Percentiles rank a stretch among this genome's conserved stretches.
Evolutionary conservation across 2,888 invertebrate species (phyloP).

Genomic region (Drosophila limbata): DNA sequence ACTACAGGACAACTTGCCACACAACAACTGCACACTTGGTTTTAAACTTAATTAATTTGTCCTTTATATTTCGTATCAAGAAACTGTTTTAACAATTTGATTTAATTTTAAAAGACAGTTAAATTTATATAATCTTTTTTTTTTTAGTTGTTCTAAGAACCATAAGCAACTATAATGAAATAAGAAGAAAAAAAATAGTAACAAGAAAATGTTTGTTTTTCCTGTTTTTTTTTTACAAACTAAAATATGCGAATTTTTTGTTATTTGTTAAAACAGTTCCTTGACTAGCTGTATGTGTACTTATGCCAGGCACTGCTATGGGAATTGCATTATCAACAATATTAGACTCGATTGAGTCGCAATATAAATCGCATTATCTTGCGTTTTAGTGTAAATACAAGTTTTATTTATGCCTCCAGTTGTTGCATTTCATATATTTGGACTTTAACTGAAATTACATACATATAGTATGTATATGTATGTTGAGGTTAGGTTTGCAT

Average conservation of each 20-base stretch:
- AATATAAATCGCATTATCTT: conserved; percentile 7
- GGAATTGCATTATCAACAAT: conserved; percentile 15
- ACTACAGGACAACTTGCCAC: conserved; percentile 31
- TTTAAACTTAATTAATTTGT: not conserved
- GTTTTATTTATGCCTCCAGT: conserved; percentile 10
- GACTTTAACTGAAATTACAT: not conserved
- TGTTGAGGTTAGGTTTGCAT: conserved; percentile 12
- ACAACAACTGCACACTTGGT: conserved; percentile 28
- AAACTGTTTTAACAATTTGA: too few relatives aligned
- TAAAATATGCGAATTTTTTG: too few relatives aligned
- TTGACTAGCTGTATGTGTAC: not conserved
- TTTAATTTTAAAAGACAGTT: too few relatives aligned
- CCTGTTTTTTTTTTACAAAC: too few relatives aligned
- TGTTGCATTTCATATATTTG: conserved; percentile 1
- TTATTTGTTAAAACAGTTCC: too few relatives aligned
- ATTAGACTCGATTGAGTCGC: not conserved
- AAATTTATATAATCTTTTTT: too few relatives aligned
- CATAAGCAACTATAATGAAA: too few relatives aligned
- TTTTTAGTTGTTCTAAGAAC: too few relatives aligned
- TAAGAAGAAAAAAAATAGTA: too few relatives aligned
- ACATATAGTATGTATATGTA: not conserved
- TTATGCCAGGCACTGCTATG: conserved; percentile 11
- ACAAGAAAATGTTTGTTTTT: too few relatives aligned
- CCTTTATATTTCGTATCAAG: conserved; percentile 7
- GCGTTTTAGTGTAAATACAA: conserved; percentile 2